Evolutionary conservation across 2,797 vertebrate species (phyloP), one percentile per base, ranked within the genome.

Genomic region (Caiman crocodilus): DNA sequence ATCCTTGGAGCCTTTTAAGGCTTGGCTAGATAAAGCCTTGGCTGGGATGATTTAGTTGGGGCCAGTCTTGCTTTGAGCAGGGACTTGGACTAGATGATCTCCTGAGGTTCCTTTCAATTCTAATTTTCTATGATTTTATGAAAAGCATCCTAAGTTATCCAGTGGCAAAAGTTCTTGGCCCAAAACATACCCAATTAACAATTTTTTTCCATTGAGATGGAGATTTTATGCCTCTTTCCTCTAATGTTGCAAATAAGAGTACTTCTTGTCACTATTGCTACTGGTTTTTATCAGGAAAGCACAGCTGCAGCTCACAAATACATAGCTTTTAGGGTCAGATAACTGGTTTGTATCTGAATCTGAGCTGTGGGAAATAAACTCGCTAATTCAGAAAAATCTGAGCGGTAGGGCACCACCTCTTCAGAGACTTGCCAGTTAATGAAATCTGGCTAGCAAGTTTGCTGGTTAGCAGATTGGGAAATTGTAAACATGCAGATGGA

Each of bases 101-200:
- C 42, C 42, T 50, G 10, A 50, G 42, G 9, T 50, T 50, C 42
- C 42, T 50, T 50, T 50, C 42, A 50, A 50, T 10, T 10, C 42
- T 50, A 50, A 50, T 50, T 50, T 50, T 50, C 42, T 50, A 50
- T 50, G 42, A 50, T 50, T 11, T 50, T 50, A 50, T 50, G 42
- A 50, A 95, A 96, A 93, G 90, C 83, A 90, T 77, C 78, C 82
- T 76, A 85, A 64, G 56, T 92, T 88, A 86, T 87, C 94, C 4
- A 73, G 82, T 93, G 94, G 82, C 88, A 69, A 96, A 57, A 65
- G 67, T 5, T 78, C 90, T 92, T 50, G n/a, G 69, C 89, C 61
- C 90, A 93, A 94, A 97, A 95, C 69, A 79, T 21, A 69, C 91
- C 84, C 96, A 92, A 93, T 96, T 96, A 96, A 94, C 65, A 3